Evolutionary conservation across 2,797 vertebrate species (phyloP).

Genomic region (Urophycis tenuis): DNA sequence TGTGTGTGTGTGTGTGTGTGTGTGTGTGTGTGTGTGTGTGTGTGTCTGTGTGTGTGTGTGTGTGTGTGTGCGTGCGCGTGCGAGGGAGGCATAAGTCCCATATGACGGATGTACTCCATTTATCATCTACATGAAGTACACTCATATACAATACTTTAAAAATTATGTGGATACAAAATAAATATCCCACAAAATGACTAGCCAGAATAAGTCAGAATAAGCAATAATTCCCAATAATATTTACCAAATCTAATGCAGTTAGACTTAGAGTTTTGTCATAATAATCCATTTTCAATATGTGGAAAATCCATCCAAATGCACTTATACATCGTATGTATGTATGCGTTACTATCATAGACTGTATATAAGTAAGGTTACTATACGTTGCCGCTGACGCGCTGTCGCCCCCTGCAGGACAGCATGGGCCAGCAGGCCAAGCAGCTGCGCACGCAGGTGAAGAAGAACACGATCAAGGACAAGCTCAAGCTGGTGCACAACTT

Average conservation of each 20-base stretch:
- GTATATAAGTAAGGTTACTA: no score
- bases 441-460: constrained; percentile 89
- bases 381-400: not conserved
- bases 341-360: no score
- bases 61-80: no score
- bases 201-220: not conserved
- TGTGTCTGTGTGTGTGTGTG: constrained; percentile 1
- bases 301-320: not conserved
- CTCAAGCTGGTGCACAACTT: constrained; percentile 86
- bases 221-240: not conserved
- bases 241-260: not conserved
- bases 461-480: constrained; percentile 85
- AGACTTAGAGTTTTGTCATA: not conserved
- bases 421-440: constrained; percentile 86
- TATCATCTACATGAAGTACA: not conserved
- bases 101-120: not conserved
- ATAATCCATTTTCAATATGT: not conserved
- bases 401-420: constrained; percentile 72
- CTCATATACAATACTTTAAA: not conserved
- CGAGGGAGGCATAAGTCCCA: not conserved
- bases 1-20: not conserved
- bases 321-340: not conserved
- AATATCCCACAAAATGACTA: not conserved
- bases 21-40: not conserved
- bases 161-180: not conserved